phyloP scores from a whole-genome alignment of 2,113 vertebrate genomes.

The Condylura cristata region DNA sequence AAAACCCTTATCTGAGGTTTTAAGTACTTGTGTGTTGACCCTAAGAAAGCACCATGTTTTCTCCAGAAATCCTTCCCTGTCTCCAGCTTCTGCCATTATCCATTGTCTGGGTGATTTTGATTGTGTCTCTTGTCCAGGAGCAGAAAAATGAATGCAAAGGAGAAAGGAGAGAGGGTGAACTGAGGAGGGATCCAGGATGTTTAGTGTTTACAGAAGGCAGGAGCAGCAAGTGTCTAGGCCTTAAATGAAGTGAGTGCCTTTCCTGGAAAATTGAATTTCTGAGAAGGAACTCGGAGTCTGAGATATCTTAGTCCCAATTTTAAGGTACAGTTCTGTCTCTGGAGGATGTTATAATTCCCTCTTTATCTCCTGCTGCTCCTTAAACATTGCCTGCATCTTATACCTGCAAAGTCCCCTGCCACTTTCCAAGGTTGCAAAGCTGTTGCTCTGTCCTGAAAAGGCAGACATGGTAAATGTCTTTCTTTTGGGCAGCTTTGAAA shows the following conservation, averaged over 20 bases:
- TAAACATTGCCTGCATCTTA: neutral
- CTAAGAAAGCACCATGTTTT: neutral
- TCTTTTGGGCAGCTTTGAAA: neutral
- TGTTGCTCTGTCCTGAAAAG: neutral
- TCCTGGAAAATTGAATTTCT: neutral
- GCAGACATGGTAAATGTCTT: neutral
- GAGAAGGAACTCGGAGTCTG: neutral
- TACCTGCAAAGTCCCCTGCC: neutral
- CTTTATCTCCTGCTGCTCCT: neutral
- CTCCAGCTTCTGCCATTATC: neutral
- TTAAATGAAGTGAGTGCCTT: neutral
- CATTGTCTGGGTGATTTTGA: neutral
- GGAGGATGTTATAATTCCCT: neutral
- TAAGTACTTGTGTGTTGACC: conserved; percentile 14
- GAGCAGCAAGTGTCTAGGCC: neutral
- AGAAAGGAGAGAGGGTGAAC: neutral
- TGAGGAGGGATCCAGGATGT: neutral
- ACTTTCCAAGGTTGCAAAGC: neutral
- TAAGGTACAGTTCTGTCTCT: neutral
- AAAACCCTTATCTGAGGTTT: neutral
- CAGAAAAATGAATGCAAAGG: neutral
- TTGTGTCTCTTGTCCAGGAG: neutral
- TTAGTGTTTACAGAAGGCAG: neutral
- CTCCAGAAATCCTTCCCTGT: neutral
- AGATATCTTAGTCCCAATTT: neutral